Base-by-base conservation (phyloP, 2,888 invertebrate genomes). In the Trachelus troglodyta region DNA sequence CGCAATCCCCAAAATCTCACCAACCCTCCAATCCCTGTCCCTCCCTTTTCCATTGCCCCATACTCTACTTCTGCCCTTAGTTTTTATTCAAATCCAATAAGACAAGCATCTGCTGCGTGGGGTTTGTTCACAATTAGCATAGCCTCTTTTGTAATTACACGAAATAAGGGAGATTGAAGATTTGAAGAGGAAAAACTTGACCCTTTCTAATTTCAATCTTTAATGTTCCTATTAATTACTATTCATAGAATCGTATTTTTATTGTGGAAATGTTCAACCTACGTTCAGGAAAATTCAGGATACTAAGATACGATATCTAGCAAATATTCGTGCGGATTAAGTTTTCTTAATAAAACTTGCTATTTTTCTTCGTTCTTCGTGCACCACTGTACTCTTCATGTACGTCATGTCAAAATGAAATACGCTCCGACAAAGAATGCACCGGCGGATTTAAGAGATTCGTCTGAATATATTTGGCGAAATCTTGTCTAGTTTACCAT, bases 401-500 rank as follows among this genome's bases (percentile, higher is more conserved):
- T 35, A 56, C 23, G 9, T 23, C 56, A 23, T 56, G 56, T 56
- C 56, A 56, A 56, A 56, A 56, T 56, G 56, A 56, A 56, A 23
- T 56, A 23, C 56, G 23, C 56, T 23, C 56, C 2, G 23, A 23
- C 56, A 23, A 23, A 23, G 23, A 56, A 56, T 56, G 56, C 23
- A 23, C 23, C 56, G 56, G 56, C 56, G 23, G 56, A 23, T 56
- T 56, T 56, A 56, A 56, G 23, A 56, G 56, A 56, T 56, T 23
- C 56, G 23, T 56, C 56, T 56, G 56, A 56, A 56, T 56, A 56
- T 56, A 56, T 56, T 56, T 56, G 23, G 56, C 56, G 31, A 74
- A 75, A 73, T 69, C 77, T 79, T 75, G 69, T 76, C 75, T 75
- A 34, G 68, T 79, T 76, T 76, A 71, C 71, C 23, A 15, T 37